Base-by-base conservation (phyloP, 1,140 invertebrate species). In the Hyposmocoma kahamanoa region DNA sequence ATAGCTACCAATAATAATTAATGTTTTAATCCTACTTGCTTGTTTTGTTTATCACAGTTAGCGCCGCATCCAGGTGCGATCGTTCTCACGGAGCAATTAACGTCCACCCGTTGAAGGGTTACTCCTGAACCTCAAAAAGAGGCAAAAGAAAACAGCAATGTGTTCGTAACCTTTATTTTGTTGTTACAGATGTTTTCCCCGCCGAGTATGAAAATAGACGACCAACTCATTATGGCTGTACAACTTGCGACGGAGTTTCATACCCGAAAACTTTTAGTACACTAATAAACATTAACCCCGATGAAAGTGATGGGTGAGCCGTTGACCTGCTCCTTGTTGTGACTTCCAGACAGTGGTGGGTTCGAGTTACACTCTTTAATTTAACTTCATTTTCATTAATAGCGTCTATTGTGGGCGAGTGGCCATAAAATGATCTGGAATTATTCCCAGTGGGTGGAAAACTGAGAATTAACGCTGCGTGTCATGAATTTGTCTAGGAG, bases 41-140 rank as follows among this genome's bases (percentile, higher is more conserved):
- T 50, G 45, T 53, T 57, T 53, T 60, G 49, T 70, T 66, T 60
- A 65, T 59, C 10, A 13, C 2, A 36, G 32, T 36, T n/a, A 15
- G 32, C 32, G 32, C 32, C n/a, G n/a, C 28, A 46, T 54, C 43
- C 75, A 84, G 75, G 76, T 81, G 80, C 62, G 43, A 38, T 17
- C 45, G 41, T 73, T 81, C 77, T 63, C 80, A 84, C 73, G 67
- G 49, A 73, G 77, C 80, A 78, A 81, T 81, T 84, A 81, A 78
- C 72, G 71, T 67, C 60, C 56, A 59, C 53, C 60, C 61, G 62
- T 67, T 59, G 71, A 70, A 79, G 81, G 67, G 72, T 71, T 77
- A 50, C 67, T 62, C 69, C 68, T 70, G 58, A 62, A 72, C 67
- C 68, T 69, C 55, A 67, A 69, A 72, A 74, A 64, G 66, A 62